Conservation (phyloP, 2,888 invertebrate species). For the Lepidochrysops patricia region DNA sequence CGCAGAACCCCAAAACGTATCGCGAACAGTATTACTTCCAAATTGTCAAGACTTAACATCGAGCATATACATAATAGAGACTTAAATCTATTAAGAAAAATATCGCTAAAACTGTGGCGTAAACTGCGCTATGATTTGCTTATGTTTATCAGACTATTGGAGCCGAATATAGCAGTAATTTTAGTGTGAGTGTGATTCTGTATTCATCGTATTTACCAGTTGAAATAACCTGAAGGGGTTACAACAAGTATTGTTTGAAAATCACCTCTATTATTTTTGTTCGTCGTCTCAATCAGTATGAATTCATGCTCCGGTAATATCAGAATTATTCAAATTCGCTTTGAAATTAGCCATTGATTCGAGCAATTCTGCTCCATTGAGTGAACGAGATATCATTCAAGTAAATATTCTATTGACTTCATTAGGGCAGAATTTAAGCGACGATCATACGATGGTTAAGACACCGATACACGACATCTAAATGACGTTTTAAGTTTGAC, state of each 20-base stretch:
- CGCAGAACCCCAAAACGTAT: neutral
- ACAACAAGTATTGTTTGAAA: too few relatives aligned
- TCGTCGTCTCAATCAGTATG: neutral
- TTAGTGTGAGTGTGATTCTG: too few relatives aligned
- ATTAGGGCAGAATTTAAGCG: neutral
- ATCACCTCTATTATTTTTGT: too few relatives aligned
- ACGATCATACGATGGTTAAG: neutral
- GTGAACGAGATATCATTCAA: neutral
- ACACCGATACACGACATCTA: neutral
- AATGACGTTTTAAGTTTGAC: neutral
- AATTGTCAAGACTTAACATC: neutral
- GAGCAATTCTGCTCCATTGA: neutral
- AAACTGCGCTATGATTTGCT: too few relatives aligned
- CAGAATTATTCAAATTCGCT: constrained; percentile 2
- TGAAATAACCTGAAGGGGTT: too few relatives aligned
- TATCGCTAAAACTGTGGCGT: too few relatives aligned
- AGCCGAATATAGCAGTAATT: too few relatives aligned
- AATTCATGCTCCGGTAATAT: neutral
- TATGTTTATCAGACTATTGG: too few relatives aligned
- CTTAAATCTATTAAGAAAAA: too few relatives aligned
- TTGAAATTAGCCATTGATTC: constrained; percentile 9
- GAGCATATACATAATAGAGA: too few relatives aligned
- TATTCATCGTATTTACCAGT: too few relatives aligned
- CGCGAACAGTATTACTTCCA: neutral
- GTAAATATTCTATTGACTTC: neutral